Evolutionary conservation across 2,888 invertebrate genomes (phyloP), one percentile per base, ranked within the genome.

Genomic region (Brenthis ino): DNA sequence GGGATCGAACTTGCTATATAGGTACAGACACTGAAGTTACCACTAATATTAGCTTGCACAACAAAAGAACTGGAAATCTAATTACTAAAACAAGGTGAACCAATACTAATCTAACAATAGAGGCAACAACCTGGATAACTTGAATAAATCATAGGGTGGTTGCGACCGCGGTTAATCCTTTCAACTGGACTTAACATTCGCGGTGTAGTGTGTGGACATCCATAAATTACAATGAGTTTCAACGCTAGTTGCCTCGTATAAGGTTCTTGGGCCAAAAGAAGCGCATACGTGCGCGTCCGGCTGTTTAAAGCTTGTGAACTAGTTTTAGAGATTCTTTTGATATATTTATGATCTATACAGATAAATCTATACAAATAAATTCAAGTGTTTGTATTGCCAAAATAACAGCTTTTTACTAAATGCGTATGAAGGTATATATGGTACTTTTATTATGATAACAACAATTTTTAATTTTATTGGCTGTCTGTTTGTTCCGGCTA

Each of bases 151-250:
- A 74, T 60, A 43, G 65, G 65, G 68, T 56, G 67, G 67, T 61
- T 28, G 66, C 67, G 74, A 75, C 72, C 68, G 83, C 87, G 87
- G 87, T 80, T 82, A 77, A 84, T 80, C 86, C 88, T 88, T 88
- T 88, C 82, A 89, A 87, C 84, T 78, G 65, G 75, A 79, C 80
- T 89, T 89, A 85, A 80, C 86, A 91, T 90, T 88, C 89, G 80
- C 75, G 65, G 75, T 77, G 77, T 81, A 75, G 74, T 73, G 72
- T 72, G 79, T 76, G 82, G 85, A 87, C 89, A 86, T 82, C 86
- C 84, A 90, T 89, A 89, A 88, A 88, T 91, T 88, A 88, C 89
- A 88, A 90, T 89, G 89, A 88, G 86, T 80, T 79, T 73, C 76
- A 78, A 75, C 76, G 75, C 76, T 73, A 76, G 73, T 76, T 74